phyloP scores from a whole-genome alignment of 2,113 vertebrate genomes.

The Trogon melanurus region DNA sequence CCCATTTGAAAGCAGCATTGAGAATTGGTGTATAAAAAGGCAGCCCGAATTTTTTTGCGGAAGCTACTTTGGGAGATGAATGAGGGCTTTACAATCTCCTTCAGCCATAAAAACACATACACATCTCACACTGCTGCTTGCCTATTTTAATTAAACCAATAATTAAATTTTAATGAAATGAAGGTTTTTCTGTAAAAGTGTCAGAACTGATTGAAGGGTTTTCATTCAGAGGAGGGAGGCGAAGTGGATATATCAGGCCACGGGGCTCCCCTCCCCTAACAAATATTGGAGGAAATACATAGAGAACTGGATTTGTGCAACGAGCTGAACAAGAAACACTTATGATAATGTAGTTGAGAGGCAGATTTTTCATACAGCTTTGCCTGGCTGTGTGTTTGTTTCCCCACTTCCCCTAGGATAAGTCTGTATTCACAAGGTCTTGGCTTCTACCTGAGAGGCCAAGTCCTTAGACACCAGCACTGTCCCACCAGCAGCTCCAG shows the following conservation, averaged over 20 bases:
- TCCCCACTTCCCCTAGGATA: not conserved
- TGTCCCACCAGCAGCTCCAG: not conserved
- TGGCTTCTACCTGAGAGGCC: not conserved
- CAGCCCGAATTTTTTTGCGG: conserved; percentile 70
- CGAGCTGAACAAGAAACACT: conserved; percentile 5
- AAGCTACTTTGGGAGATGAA: conserved; percentile 66
- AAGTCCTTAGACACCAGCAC: not conserved
- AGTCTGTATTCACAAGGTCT: not conserved
- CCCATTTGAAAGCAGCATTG: conserved; percentile 68
- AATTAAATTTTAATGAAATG: conserved; percentile 78
- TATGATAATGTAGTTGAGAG: not conserved
- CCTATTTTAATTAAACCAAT: conserved; percentile 78
- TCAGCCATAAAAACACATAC: conserved; percentile 64
- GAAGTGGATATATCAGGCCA: not conserved
- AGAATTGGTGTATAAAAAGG: conserved; percentile 70
- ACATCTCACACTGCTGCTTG: conserved; percentile 63
- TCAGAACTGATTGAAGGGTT: conserved; percentile 53
- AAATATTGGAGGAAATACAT: not conserved
- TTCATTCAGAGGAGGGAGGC: not conserved
- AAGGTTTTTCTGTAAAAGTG: conserved; percentile 57
- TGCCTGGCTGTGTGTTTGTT: not conserved
- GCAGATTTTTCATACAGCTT: not conserved
- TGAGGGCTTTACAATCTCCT: conserved; percentile 65
- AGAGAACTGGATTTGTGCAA: not conserved
- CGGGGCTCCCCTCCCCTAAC: not conserved